These are phyloP conservation scores for Latrodectus elegans DNA, from an alignment of 2,888 invertebrate genomes.

Conservation along the genomic window DNA sequence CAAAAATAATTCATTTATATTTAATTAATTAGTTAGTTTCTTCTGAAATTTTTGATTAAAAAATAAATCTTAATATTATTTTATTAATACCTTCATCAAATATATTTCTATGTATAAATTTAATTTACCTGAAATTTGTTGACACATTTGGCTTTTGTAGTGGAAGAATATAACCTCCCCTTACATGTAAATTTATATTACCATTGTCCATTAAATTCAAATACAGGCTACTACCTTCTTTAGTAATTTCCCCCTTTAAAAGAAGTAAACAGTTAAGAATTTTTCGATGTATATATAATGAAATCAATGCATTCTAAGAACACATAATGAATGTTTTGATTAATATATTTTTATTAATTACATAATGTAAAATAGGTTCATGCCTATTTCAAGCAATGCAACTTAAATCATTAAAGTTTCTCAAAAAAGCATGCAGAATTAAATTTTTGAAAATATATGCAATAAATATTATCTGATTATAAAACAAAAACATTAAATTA, in stretches of 20 bases:
- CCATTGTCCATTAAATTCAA: conserved; percentile 79
- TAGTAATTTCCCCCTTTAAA: conserved; percentile 53
- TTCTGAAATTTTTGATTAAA: too few relatives aligned
- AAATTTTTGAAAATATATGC: too few relatives aligned
- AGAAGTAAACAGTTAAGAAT: neutral
- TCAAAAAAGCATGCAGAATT: too few relatives aligned
- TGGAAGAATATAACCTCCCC: conserved; percentile 85
- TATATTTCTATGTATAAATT: neutral
- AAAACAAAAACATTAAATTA: too few relatives aligned
- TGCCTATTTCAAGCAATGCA: neutral
- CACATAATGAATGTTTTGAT: neutral
- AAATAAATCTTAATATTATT: too few relatives aligned
- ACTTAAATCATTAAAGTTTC: neutral
- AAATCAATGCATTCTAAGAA: too few relatives aligned
- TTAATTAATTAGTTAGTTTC: too few relatives aligned
- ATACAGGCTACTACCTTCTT: conserved; percentile 69
- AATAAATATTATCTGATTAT: too few relatives aligned
- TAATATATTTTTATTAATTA: neutral
- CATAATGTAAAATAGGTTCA: neutral
- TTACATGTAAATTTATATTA: conserved; percentile 80
- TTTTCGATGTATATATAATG: neutral
- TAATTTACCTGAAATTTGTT: conserved; percentile 76
- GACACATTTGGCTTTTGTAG: conserved; percentile 81
- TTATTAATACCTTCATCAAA: too few relatives aligned
- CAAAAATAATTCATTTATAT: too few relatives aligned